Evolutionary conservation across 2,888 invertebrate genomes (phyloP), one percentile per base, ranked within the genome.

Genomic region (Stenotaenia linearis): DNA sequence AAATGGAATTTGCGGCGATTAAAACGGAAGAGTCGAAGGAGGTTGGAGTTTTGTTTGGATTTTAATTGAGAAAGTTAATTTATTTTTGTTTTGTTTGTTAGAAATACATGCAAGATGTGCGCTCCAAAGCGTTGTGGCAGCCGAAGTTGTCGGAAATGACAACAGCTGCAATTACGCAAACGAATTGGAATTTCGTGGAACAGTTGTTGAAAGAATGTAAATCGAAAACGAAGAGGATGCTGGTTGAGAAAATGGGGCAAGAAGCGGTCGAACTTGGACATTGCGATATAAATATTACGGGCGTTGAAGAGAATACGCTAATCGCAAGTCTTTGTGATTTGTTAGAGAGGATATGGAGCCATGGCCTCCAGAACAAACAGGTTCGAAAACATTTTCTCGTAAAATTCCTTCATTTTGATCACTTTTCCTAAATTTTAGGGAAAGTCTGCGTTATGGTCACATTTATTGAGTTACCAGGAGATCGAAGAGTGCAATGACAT

Each of bases 301-400:
- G 89, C 84, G 92, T 97, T 0, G 98, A 99, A 87, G 99, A 99
- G 86, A 98, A 97, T 85, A 98, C 98, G 0, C 89, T 99, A 83
- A 98, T 98, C 69, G 98, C 97, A n/a, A 95, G 97, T 80, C 89
- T 99, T 4, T 99, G 99, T 87, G 99, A 99, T 88, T 90, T 99
- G 79, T 87, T 99, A 76, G 99, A 99, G 87, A 90, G 98, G 82
- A 93, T 98, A 30, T 99, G 98, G 98, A 95, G 96, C 0, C 98
- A 99, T 85, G 99, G 98, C 0, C 88, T 98, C 78, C 96, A 96
- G 84, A 93, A 92, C 81, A 98, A 98, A 86, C 93, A 96, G 88
- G 90, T 90, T 81, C 9, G 25, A 7, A 28, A 7, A 10, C 61
- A 15, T 12, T 18, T 7, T 4, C 4, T 74, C 6, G 15, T 74